These are phyloP conservation scores for Eulemur rubriventer DNA, from an alignment of 2,797 vertebrate genomes.

Conservation along the genomic window DNA sequence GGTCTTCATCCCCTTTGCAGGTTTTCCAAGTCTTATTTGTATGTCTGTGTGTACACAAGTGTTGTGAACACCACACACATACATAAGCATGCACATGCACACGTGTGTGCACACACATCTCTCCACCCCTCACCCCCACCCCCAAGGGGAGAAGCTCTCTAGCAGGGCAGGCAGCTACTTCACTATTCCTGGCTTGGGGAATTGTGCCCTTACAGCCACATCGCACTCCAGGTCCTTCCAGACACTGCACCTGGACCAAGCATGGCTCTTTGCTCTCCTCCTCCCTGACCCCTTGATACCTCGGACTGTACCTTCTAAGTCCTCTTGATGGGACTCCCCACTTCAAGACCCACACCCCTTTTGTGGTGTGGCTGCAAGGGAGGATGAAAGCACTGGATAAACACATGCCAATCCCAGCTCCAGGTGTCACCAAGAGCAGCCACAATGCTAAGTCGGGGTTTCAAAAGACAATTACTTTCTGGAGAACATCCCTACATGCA, in stretches of 20 bases:
- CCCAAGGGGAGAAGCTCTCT: neutral
- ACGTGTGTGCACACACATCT: neutral
- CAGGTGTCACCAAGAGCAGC: neutral
- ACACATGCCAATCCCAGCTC: neutral
- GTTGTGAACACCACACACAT: neutral
- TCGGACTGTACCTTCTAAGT: neutral
- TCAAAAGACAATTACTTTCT: neutral
- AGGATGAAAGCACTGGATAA: neutral
- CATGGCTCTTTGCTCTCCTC: neutral
- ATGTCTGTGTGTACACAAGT: neutral
- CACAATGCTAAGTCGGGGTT: neutral
- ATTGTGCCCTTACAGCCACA: neutral
- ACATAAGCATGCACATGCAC: neutral
- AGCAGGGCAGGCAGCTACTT: neutral
- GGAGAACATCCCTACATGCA: neutral
- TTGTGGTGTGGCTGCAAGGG: neutral
- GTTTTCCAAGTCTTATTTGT: neutral
- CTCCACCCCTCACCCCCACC: neutral
- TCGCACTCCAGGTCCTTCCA: neutral
- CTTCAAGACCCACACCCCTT: neutral
- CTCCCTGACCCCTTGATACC: neutral
- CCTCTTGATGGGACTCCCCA: neutral
- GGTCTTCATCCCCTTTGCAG: neutral
- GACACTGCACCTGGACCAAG: neutral
- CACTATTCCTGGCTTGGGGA: neutral